Percentiles rank a stretch among this genome's conserved stretches.
phyloP scores from a whole-genome alignment of 2,113 vertebrate species.

The Atrichornis clamosus region DNA sequence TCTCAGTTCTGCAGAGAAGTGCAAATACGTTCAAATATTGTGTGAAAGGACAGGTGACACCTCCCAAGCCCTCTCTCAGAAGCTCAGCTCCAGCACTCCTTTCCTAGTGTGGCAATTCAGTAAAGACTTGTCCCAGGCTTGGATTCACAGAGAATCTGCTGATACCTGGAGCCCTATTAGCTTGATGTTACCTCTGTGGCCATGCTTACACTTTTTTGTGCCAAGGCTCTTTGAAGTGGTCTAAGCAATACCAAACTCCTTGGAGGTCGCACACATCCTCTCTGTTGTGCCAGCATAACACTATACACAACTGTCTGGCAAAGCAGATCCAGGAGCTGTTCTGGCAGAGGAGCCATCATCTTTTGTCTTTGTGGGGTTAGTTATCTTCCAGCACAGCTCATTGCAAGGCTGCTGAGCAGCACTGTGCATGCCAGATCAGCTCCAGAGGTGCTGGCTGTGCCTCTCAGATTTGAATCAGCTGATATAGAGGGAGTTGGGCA shows the following conservation, averaged over 20 bases:
- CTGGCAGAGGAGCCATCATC: background rate
- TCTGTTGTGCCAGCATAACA: background rate
- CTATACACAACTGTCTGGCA: background rate
- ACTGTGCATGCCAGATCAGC: fast-evolving
- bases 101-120: background rate
- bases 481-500: background rate
- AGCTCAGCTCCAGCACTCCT: background rate
- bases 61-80: background rate
- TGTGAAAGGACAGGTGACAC: background rate
- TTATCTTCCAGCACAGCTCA: background rate
- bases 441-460: background rate
- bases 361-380: background rate
- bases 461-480: background rate
- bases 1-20: background rate
- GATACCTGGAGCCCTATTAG: background rate
- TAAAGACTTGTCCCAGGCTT: background rate
- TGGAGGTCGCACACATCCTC: fast-evolving
- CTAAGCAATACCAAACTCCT: background rate
- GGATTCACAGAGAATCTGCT: background rate
- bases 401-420: background rate
- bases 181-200: background rate
- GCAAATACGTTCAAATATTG: background rate
- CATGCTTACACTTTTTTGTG: background rate
- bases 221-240: background rate
- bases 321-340: background rate